Evolutionary conservation across 1,140 invertebrate species (phyloP).

Genomic region (Pissodes strobi): DNA sequence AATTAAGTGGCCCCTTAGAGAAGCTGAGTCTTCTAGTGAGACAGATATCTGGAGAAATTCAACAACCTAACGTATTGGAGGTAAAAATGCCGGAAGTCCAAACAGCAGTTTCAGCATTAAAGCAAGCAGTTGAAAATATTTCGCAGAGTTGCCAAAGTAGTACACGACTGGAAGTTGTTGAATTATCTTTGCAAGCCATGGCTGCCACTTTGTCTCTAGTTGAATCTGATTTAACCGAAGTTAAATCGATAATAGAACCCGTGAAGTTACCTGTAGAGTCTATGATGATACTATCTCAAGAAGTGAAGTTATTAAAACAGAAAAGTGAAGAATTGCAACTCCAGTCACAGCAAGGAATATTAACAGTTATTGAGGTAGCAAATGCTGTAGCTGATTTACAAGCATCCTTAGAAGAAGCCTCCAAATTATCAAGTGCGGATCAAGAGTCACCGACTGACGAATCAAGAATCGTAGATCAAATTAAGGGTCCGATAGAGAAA

Average conservation of each 20-base stretch:
- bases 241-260: too few relatives aligned
- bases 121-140: slow-evolving; percentile 3
- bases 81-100: slow-evolving; percentile 22
- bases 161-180: background rate
- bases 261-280: too few relatives aligned
- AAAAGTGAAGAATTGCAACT: slow-evolving; percentile 8
- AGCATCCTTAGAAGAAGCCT: background rate
- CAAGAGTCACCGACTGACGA: background rate
- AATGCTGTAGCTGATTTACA: background rate
- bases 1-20: background rate
- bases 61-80: slow-evolving; percentile 24
- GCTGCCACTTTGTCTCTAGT: background rate
- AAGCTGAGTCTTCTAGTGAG: background rate
- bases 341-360: background rate
- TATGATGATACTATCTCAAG: background rate
- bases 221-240: background rate
- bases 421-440: background rate
- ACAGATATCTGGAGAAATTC: background rate
- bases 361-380: background rate
- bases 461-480: slow-evolving; percentile 6
- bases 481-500: slow-evolving; percentile 31
- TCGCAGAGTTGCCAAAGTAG: too few relatives aligned
- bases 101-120: slow-evolving; percentile 7
- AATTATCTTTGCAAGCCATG: background rate
- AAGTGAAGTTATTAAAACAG: slow-evolving; percentile 1